Evolutionary conservation across 2,797 vertebrate species (phyloP).

Genomic region (Octomys mimax): DNA sequence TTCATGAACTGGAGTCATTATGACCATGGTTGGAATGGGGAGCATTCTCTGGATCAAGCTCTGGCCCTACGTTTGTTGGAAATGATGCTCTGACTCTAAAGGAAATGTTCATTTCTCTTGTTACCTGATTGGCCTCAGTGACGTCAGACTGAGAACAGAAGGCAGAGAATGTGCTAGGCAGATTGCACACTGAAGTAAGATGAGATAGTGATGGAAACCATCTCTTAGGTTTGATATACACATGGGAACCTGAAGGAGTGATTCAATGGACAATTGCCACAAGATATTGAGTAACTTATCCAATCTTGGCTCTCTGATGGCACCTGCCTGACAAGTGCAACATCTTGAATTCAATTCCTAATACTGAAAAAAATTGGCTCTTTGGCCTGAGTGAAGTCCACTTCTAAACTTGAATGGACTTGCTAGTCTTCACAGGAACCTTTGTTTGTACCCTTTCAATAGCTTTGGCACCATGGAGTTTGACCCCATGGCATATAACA

Average conservation of each 20-base stretch:
- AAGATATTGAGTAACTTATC: not conserved
- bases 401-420: not conserved
- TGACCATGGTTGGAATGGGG: not conserved
- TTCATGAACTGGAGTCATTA: not conserved
- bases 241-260: not conserved
- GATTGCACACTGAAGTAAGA: not conserved
- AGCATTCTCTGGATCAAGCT: not conserved
- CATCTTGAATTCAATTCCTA: too few species aligned
- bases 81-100: not conserved
- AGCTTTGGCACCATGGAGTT: not conserved
- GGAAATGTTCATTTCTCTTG: not conserved
- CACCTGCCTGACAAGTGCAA: too few species aligned
- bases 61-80: not conserved
- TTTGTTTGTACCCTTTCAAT: too few species aligned
- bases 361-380: not conserved
- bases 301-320: too few species aligned
- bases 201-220: too few species aligned
- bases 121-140: not conserved
- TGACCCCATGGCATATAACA: not conserved
- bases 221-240: not conserved
- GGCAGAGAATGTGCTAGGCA: not conserved
- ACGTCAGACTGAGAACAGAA: not conserved
- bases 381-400: not conserved
- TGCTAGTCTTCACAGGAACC: not conserved
- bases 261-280: not conserved